These are phyloP conservation scores for Athetis lepigone DNA, from an alignment of 2,888 invertebrate species.

Conservation along the genomic window DNA sequence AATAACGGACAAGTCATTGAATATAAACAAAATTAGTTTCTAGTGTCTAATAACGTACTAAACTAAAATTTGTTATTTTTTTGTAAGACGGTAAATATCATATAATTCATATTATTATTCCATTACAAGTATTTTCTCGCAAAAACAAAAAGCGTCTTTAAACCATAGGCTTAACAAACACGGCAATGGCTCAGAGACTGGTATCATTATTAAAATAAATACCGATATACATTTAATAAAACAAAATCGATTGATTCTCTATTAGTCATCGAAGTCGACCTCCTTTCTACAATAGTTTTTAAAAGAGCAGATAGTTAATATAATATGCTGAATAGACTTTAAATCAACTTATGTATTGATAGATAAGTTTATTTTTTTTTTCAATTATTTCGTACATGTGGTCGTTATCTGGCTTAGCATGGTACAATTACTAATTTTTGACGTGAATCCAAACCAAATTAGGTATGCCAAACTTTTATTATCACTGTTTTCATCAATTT, in stretches of 20 bases:
- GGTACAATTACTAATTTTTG: too few species aligned
- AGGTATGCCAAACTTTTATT: too few species aligned
- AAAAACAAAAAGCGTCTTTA: too few species aligned
- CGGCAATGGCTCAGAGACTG: too few species aligned
- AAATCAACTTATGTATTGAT: constrained; percentile 60
- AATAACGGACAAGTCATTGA: background rate
- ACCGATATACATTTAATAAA: constrained; percentile 3
- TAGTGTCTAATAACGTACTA: constrained; percentile 2
- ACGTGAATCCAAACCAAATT: too few species aligned
- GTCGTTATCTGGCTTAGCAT: background rate
- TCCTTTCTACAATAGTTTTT: constrained; percentile 52
- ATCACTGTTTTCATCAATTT: too few species aligned
- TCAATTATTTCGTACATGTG: constrained; percentile 27
- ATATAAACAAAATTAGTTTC: background rate
- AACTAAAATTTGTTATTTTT: too few species aligned
- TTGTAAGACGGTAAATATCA: too few species aligned
- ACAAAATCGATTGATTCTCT: constrained; percentile 24
- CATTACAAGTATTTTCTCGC: too few species aligned
- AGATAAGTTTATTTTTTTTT: constrained; percentile 47
- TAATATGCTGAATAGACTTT: constrained; percentile 54
- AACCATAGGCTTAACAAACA: too few species aligned
- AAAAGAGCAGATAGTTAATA: constrained; percentile 58
- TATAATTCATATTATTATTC: too few species aligned
- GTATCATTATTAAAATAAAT: constrained; percentile 1
- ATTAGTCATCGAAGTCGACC: constrained; percentile 35